Percentiles rank a stretch among this genome's conserved stretches.
phyloP scores from a whole-genome alignment of 2,113 vertebrate genomes.

The Sciurus niger region DNA sequence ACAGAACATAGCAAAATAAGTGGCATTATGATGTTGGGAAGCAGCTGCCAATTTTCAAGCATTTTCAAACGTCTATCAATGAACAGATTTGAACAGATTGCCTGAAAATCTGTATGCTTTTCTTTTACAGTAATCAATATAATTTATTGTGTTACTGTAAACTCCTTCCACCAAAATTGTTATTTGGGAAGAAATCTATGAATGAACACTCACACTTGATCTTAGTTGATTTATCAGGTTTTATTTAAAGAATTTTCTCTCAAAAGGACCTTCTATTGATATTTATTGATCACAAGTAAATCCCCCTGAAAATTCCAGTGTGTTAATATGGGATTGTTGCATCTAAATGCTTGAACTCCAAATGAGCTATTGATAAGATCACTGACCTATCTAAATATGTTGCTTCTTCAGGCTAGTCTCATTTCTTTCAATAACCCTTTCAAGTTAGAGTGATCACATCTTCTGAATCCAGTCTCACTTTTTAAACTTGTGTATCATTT shows the following conservation, averaged over 20 bases:
- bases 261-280: background rate
- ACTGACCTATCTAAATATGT: background rate
- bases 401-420: background rate
- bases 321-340: background rate
- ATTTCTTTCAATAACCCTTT: slow-evolving; percentile 40
- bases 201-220: slow-evolving; percentile 28
- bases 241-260: slow-evolving; percentile 54
- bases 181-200: slow-evolving; percentile 36
- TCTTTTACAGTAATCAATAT: slow-evolving; percentile 68
- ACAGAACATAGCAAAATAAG: background rate
- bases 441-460: background rate
- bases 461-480: background rate
- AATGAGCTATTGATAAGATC: slow-evolving; percentile 6
- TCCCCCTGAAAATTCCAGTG: background rate
- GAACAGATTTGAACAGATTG: slow-evolving; percentile 39
- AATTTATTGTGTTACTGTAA: slow-evolving; percentile 44
- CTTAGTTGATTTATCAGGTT: slow-evolving; percentile 22
- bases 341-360: slow-evolving; percentile 8
- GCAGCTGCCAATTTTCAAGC: slow-evolving; percentile 45
- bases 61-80: slow-evolving; percentile 60
- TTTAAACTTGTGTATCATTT: background rate
- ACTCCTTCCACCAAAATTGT: background rate
- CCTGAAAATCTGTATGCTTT: slow-evolving; percentile 65
- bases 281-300: slow-evolving; percentile 43
- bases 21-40: background rate